Conservation (phyloP, 2,888 invertebrate species). For the Chrysolina americana region DNA sequence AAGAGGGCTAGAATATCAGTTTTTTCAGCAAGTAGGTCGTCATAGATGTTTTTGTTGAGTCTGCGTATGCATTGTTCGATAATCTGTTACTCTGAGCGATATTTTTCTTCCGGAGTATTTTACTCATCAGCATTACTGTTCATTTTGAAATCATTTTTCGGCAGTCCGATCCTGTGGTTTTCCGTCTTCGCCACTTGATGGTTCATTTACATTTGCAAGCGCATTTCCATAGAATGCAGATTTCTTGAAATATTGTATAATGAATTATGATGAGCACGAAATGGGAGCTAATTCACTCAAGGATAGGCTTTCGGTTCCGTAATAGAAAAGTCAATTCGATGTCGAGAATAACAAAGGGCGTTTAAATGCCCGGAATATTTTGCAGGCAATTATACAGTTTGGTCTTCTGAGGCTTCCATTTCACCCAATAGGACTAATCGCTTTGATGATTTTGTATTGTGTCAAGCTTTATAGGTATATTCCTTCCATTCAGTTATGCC, state of each 20-base stretch:
- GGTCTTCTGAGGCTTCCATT: too few relatives aligned
- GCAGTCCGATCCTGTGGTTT: constrained; percentile 25
- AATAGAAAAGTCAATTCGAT: constrained; percentile 11
- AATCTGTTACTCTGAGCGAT: too few relatives aligned
- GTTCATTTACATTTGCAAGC: constrained; percentile 45
- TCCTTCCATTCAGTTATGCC: too few relatives aligned
- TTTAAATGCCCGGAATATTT: neutral
- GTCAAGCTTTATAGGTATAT: too few relatives aligned
- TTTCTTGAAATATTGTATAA: constrained; percentile 35
- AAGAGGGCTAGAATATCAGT: too few relatives aligned
- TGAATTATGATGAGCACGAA: constrained; percentile 39
- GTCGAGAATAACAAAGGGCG: neutral
- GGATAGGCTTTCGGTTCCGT: neutral
- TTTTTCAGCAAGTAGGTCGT: too few relatives aligned
- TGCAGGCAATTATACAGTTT: neutral
- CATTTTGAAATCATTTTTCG: neutral
- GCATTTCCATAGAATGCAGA: constrained; percentile 28
- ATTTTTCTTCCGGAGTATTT: too few relatives aligned
- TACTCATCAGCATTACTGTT: too few relatives aligned
- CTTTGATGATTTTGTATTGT: too few relatives aligned
- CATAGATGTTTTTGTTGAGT: too few relatives aligned
- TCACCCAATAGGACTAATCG: too few relatives aligned
- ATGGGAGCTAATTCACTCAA: neutral
- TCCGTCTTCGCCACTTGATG: constrained; percentile 32
- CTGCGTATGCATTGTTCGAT: too few relatives aligned